Evolutionary conservation across 2,797 vertebrate genomes (phyloP).

Genomic region (Cacajao melanocephalus): DNA sequence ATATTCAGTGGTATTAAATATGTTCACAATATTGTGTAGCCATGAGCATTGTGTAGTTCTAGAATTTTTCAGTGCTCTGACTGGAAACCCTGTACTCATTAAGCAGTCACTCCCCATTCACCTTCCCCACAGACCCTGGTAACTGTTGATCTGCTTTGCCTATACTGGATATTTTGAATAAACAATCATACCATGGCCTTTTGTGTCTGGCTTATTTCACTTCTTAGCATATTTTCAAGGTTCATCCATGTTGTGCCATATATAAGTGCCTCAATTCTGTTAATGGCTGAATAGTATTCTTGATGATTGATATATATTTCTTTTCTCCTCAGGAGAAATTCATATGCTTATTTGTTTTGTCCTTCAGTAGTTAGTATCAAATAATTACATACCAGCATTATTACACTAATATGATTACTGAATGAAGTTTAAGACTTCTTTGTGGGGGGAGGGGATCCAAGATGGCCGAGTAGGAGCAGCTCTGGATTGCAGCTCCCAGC

Average conservation of each 20-base stretch:
- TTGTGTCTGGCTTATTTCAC: neutral
- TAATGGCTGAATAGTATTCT: neutral
- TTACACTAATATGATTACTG: neutral
- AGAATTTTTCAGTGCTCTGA: neutral
- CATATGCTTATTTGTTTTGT: neutral
- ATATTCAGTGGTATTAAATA: neutral
- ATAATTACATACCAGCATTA: neutral
- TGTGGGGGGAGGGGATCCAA: neutral
- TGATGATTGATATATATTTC: neutral
- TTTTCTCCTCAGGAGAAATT: conserved; percentile 9
- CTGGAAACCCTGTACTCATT: neutral
- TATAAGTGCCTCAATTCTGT: neutral
- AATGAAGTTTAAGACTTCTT: neutral
- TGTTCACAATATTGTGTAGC: neutral
- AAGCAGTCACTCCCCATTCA: neutral
- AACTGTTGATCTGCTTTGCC: neutral
- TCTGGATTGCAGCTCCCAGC: too few relatives aligned
- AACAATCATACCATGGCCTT: neutral
- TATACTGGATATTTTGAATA: neutral
- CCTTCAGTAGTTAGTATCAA: neutral
- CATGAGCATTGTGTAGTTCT: neutral
- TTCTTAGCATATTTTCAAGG: neutral
- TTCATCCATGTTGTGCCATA: neutral
- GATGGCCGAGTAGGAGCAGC: too few relatives aligned
- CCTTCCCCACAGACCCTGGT: neutral